Evolutionary conservation across 2,888 invertebrate genomes (phyloP), one percentile per base, ranked within the genome.

Genomic region (Laspeyria flexula): DNA sequence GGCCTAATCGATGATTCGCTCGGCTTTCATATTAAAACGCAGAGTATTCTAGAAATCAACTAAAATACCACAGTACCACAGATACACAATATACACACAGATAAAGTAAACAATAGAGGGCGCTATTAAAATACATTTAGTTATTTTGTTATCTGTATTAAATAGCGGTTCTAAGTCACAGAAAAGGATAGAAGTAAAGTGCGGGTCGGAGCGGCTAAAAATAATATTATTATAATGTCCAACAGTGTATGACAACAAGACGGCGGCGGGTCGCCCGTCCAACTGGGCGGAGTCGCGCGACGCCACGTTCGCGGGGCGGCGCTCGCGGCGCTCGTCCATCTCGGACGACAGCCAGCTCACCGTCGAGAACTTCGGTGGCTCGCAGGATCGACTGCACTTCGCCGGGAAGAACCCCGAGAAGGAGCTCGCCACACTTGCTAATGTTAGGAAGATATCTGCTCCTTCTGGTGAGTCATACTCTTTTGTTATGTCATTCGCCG

Each of bases 311-410:
- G 97, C 96, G 47, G 97, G 97, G 37, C 94, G 97, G 2, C 94
- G 97, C 37, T 97, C 97, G 37, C 93, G 97, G 12, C 93, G 97
- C 58, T 97, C 97, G 79, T 97, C 97, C 63, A 93, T 96, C 41
- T 78, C 89, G 0, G 97, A 97, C 80, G 97, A 98, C 81, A 97
- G 97, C 25, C 97, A 97, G 84, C 93, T 98, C 66, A 98, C 97
- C 0, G 96, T 97, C 46, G 98, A 98, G 90, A 98, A 98, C 90
- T 97, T 98, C 85, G 97, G 98, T 38, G 98, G 98, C 49, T 97
- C 97, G 63, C 97, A 97, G 92, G 97, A 98, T 85, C 95, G 97
- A 71, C 85, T 97, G 68, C 96, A 97, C 89, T 96, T 96, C 81
- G 95, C 97, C 35, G 97, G 97, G 0, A 93, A 95, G 52, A 96